phyloP scores from a whole-genome alignment of 1,140 invertebrate genomes.

The Laupala kohalensis region DNA sequence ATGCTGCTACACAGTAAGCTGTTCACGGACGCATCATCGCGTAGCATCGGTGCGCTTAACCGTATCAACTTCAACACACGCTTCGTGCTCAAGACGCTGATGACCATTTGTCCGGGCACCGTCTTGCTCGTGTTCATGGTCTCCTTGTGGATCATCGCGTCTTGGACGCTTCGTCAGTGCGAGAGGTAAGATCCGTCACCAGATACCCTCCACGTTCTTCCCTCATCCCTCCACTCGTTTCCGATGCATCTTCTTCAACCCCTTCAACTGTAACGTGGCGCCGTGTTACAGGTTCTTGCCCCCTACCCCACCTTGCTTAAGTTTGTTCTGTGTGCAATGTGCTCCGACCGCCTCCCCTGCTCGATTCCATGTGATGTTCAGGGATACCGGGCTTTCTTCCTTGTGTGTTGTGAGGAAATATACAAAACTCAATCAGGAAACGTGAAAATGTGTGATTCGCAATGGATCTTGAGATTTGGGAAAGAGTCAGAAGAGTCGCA shows the following conservation, averaged over 20 bases:
- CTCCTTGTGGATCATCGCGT: constrained; percentile 97
- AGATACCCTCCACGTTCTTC: not conserved
- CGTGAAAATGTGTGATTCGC: no score
- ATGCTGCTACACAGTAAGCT: constrained; percentile 98
- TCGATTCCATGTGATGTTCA: no score
- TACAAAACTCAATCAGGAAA: no score
- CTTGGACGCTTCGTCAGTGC: constrained; percentile 95
- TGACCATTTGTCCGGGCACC: constrained; percentile 99
- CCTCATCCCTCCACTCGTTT: not conserved
- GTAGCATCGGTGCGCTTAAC: constrained; percentile 85
- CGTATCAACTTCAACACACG: constrained; percentile 99
- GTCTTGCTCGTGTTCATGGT: constrained; percentile 97
- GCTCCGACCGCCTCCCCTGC: no score
- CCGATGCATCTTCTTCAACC: no score
- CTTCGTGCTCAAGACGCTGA: constrained; percentile 98
- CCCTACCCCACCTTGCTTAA: not conserved
- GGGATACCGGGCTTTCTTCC: no score
- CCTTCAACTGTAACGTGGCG: no score
- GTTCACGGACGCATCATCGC: constrained; percentile 94
- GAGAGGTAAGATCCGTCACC: constrained; percentile 80
- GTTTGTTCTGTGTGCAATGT: not conserved
- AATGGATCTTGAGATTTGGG: no score
- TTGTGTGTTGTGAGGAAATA: no score
- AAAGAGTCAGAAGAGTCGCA: no score
- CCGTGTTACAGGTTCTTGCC: no score